These are phyloP conservation scores for Perodicticus potto DNA, from an alignment of 2,797 vertebrate species.

Conservation along the genomic window DNA sequence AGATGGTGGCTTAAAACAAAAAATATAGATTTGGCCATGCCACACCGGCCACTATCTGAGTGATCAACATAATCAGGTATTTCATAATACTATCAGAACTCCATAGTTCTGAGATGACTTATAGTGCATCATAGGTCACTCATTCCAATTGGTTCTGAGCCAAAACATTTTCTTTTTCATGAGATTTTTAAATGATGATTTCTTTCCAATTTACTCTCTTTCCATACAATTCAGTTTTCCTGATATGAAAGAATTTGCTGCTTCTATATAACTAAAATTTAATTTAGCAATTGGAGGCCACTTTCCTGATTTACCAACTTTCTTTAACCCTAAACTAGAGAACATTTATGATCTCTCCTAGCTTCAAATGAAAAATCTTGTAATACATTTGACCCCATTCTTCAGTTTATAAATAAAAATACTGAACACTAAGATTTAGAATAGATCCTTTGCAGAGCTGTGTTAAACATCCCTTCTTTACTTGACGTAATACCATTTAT, in stretches of 20 bases:
- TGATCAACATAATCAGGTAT: background rate
- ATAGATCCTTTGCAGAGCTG: background rate
- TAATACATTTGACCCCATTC: background rate
- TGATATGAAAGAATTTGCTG: background rate
- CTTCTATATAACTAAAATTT: conserved; percentile 30
- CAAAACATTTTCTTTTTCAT: background rate
- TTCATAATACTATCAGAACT: background rate
- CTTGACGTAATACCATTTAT: background rate
- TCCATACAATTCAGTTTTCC: background rate
- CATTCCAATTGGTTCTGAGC: background rate
- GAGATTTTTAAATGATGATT: conserved; percentile 42
- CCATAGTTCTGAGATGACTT: background rate
- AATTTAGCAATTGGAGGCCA: conserved; percentile 38
- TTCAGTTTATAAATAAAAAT: conserved; percentile 58
- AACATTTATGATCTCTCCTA: conserved; percentile 7
- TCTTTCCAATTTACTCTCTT: conserved; percentile 3
- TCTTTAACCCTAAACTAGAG: background rate
- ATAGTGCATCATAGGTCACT: no score
- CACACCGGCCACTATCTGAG: background rate
- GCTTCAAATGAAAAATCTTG: conserved; percentile 40
- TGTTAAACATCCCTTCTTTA: conserved; percentile 13
- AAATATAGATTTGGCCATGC: background rate
- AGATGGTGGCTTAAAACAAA: background rate
- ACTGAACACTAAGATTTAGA: background rate
- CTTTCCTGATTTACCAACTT: conserved; percentile 54